These are phyloP conservation scores for Ophthalmolycus amberensis DNA, from an alignment of 2,113 vertebrate genomes.

Conservation along the genomic window DNA sequence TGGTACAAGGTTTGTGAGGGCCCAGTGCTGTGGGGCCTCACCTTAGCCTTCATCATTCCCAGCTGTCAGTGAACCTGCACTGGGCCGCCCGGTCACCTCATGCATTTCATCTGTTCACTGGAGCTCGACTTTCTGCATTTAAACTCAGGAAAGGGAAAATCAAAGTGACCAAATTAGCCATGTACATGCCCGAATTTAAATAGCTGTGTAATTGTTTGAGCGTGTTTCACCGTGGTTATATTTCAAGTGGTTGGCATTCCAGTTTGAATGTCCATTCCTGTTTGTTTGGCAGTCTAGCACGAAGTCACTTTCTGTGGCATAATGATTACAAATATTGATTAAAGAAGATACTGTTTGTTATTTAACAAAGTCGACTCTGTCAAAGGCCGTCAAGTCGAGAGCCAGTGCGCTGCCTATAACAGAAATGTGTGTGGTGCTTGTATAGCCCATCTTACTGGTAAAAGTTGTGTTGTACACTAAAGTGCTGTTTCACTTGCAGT, in stretches of 20 bases:
- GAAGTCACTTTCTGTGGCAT: neutral
- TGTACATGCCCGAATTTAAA: constrained; percentile 61
- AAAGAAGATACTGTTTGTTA: neutral
- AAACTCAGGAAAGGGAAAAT: constrained; percentile 73
- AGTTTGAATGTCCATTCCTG: constrained; percentile 28
- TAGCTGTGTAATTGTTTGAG: constrained; percentile 75
- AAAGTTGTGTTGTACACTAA: constrained; percentile 24
- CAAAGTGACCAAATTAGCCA: constrained; percentile 67
- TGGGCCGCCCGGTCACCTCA: constrained; percentile 34
- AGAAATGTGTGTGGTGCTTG: constrained; percentile 19
- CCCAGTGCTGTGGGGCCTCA: constrained; percentile 42
- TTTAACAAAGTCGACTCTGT: constrained; percentile 12
- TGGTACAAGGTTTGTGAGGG: constrained; percentile 18
- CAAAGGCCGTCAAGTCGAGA: constrained; percentile 8
- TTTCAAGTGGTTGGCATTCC: constrained; percentile 51
- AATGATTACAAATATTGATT: constrained; percentile 26
- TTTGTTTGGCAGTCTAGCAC: constrained; percentile 24
- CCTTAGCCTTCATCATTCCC: constrained; percentile 66
- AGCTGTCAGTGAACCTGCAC: constrained; percentile 66
- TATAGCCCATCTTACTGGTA: neutral
- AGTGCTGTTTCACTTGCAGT: constrained; percentile 44
- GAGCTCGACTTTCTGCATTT: constrained; percentile 58
- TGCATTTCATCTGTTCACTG: constrained; percentile 69
- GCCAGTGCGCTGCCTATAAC: neutral
- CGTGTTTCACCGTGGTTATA: constrained; percentile 59